These are phyloP conservation scores for Lepus townsendii DNA, from an alignment of 2,797 vertebrate species.

Conservation along the genomic window DNA sequence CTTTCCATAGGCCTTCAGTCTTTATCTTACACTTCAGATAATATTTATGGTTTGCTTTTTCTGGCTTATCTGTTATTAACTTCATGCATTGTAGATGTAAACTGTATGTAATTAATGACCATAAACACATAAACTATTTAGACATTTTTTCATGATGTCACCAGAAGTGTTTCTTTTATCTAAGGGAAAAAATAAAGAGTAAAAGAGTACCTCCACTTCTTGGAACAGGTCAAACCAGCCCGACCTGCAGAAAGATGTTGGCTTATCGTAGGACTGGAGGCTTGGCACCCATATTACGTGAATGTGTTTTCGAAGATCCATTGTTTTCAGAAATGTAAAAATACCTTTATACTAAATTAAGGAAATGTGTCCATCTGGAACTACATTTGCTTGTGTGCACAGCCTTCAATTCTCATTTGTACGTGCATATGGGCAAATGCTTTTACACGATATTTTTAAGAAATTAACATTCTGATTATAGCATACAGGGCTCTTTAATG, in stretches of 20 bases:
- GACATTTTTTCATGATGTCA: constrained; percentile 47
- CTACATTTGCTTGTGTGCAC: constrained; percentile 74
- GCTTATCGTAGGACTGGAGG: background rate
- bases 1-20: constrained; percentile 46
- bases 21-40: constrained; percentile 64
- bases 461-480: constrained; percentile 77
- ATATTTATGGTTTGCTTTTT: constrained; percentile 63
- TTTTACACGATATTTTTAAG: constrained; percentile 71
- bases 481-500: constrained; percentile 45
- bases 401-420: constrained; percentile 78
- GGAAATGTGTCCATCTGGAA: constrained; percentile 80
- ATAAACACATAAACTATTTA: constrained; percentile 54
- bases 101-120: constrained; percentile 66
- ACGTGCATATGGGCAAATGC: constrained; percentile 73
- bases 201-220: background rate
- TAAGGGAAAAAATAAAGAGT: background rate
- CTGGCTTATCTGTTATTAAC: constrained; percentile 64
- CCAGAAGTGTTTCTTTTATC: constrained; percentile 52
- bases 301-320: constrained; percentile 63
- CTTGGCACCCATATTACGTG: constrained; percentile 6
- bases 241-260: background rate
- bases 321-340: constrained; percentile 81
- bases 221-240: background rate
- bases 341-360: constrained; percentile 78
- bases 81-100: constrained; percentile 28